phyloP scores from a whole-genome alignment of 2,888 invertebrate species.

The Desoria tigrina region DNA sequence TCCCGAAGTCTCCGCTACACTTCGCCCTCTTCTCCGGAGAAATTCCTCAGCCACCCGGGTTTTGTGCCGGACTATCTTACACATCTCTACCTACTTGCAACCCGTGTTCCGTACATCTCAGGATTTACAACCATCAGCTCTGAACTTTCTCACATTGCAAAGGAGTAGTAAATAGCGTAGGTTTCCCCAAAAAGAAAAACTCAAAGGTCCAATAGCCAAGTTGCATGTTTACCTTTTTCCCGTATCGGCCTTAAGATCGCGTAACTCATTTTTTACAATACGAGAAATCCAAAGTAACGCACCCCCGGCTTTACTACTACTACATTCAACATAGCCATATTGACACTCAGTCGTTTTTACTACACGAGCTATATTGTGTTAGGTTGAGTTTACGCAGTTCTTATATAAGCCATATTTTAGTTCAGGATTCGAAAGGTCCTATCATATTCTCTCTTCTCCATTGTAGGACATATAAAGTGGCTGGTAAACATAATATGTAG shows the following conservation, averaged over 20 bases:
- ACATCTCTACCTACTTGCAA: background rate
- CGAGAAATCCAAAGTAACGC: background rate
- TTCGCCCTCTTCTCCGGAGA: constrained; percentile 40
- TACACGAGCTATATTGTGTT: background rate
- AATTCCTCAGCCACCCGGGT: constrained; percentile 3
- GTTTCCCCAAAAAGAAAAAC: background rate
- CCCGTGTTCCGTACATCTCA: background rate
- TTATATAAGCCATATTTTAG: no score
- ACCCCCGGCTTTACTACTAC: constrained; percentile 13
- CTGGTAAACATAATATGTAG: no score
- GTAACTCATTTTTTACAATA: constrained; percentile 3
- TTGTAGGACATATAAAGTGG: no score
- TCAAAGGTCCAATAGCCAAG: constrained; percentile 7
- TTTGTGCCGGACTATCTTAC: background rate
- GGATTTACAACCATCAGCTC: background rate
- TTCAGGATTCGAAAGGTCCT: no score
- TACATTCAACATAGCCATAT: background rate
- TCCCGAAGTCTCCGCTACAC: constrained; percentile 45
- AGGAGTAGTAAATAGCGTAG: no score
- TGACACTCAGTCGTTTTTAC: constrained; percentile 1
- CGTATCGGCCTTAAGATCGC: background rate
- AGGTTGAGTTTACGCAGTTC: no score
- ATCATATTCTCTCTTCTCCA: no score
- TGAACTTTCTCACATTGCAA: background rate
- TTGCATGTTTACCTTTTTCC: constrained; percentile 9